Conservation (phyloP, 2,113 vertebrate genomes). For the Podarcis raffonei region DNA sequence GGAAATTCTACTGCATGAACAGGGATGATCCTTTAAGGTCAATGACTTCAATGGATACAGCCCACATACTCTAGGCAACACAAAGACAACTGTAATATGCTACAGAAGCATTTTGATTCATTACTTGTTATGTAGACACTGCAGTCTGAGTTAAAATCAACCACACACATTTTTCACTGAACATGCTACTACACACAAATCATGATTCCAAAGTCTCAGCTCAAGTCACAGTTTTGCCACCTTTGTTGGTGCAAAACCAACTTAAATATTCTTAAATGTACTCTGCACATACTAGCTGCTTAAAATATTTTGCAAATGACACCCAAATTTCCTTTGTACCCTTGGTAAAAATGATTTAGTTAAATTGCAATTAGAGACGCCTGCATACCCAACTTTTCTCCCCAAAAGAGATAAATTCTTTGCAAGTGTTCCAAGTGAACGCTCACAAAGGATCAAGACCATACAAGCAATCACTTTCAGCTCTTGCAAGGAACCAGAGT, state of each 20-base stretch:
- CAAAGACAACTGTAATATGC: constrained; percentile 18
- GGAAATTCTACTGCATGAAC: neutral
- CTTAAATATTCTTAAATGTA: neutral
- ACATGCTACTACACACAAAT: neutral
- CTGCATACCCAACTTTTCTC: neutral
- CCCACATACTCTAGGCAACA: neutral
- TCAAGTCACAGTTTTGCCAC: constrained; percentile 9
- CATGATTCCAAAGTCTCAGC: constrained; percentile 7
- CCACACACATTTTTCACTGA: constrained; percentile 5
- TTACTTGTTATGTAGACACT: constrained; percentile 33
- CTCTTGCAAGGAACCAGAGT: neutral
- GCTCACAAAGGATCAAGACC: neutral
- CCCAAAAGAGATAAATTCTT: neutral
- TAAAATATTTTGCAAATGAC: neutral
- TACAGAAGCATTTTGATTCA: neutral
- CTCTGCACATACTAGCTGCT: neutral
- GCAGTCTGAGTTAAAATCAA: constrained; percentile 21
- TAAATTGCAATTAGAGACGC: neutral
- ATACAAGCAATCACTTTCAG: neutral
- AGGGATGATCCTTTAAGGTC: neutral
- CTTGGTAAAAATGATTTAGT: neutral
- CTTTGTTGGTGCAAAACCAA: constrained; percentile 34
- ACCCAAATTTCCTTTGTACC: neutral
- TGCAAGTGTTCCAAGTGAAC: neutral
- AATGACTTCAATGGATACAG: neutral